Evolutionary conservation across 2,888 invertebrate species (phyloP).

Genomic region (Campoplex nolae): DNA sequence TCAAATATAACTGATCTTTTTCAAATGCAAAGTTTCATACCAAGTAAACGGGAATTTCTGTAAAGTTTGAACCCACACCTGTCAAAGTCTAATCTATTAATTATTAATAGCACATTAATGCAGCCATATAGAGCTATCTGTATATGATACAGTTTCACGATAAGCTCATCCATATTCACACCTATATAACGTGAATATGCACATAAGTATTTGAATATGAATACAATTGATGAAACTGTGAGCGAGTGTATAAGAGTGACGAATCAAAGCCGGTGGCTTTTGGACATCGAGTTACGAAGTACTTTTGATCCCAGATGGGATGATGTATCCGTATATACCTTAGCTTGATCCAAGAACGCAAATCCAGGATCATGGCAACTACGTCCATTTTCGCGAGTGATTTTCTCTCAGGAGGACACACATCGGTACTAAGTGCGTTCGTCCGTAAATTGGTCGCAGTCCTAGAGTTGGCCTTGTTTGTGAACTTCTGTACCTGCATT

Average conservation of each 20-base stretch:
- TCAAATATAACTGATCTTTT: background rate
- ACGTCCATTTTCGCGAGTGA: slow-evolving; percentile 40
- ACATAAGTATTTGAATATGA: background rate
- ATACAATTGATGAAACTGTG: slow-evolving; percentile 5
- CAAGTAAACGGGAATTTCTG: background rate
- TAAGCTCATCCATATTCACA: background rate
- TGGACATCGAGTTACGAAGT: background rate
- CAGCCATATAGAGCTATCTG: background rate
- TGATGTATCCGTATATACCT: slow-evolving; percentile 4
- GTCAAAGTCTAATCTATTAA: background rate
- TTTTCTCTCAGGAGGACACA: slow-evolving; percentile 44
- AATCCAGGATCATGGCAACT: slow-evolving; percentile 37
- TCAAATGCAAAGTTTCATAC: background rate
- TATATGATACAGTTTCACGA: background rate
- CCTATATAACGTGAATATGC: background rate
- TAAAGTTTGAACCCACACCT: background rate
- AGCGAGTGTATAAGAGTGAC: slow-evolving; percentile 6
- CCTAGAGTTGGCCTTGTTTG: slow-evolving; percentile 17
- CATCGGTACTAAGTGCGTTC: slow-evolving; percentile 56
- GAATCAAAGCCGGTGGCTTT: slow-evolving; percentile 15
- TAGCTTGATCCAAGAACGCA: slow-evolving; percentile 19
- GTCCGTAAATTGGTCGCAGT: slow-evolving; percentile 47
- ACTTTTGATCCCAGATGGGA: slow-evolving; percentile 21
- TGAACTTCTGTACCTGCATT: slow-evolving; percentile 54
- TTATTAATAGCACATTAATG: background rate